Evolutionary conservation across 1,140 invertebrate species (phyloP), one percentile per base, ranked within the genome.

Genomic region (Amyelois transitella): DNA sequence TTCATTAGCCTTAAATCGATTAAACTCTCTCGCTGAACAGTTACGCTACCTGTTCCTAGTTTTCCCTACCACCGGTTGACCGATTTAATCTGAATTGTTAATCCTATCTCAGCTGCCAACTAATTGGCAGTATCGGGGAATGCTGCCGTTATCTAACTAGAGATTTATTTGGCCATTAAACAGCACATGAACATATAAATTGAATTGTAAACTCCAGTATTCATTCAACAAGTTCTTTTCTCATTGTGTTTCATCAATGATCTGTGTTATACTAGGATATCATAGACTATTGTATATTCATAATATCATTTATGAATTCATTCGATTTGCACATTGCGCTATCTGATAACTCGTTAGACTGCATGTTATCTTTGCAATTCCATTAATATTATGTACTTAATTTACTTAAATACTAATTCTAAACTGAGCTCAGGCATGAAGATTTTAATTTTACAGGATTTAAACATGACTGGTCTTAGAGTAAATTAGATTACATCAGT

Each of bases 71-170:
- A 60, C 54, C 49, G 28, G 54, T 58, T 67, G 71, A 66, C 60
- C 69, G 64, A 77, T 76, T 68, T 75, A 76, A 83, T 81, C 72
- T 74, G 69, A 73, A 77, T 76, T 72, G 76, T 79, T 76, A 83
- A 79, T 81, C 55, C 61, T 50, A 73, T 73, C 62, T 66, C 63
- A 50, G 57, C 57, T 28, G 52, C 60, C 51, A 47, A 48, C 66
- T 81, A 80, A 80, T 81, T 81, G 77, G 69, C 73, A 70, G 62
- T 61, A 64, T 62, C 53, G 60, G 63, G 58, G 57, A 66, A 68
- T 55, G 48, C 66, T 45, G 43, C 38, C 18, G 47, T 44, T 52
- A 55, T 64, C 56, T 44, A 61, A 51, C 47, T 47, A 55, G 24
- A 62, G 58, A 74, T 77, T 75, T 79, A 79, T 75, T 75, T 62